Conservation (phyloP, 2,888 invertebrate species). For the Ophion ellenae region DNA sequence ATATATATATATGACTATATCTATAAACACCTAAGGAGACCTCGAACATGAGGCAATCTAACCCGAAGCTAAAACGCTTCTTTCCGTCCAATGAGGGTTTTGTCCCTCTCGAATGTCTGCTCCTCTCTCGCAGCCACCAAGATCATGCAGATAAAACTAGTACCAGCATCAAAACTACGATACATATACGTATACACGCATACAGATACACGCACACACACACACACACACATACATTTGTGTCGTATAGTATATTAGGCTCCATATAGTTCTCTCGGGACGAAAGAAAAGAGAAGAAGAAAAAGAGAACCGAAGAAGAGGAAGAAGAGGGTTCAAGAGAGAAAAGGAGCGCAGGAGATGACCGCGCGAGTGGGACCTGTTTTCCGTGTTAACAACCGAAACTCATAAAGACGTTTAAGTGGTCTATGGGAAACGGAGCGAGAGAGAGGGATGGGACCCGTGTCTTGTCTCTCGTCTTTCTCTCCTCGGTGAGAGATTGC, state of each 20-base stretch:
- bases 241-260: conserved; percentile 25
- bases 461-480: conserved; percentile 29
- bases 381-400: conserved; percentile 82
- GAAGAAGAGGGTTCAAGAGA: conserved; percentile 12
- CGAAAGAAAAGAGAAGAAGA: conserved; percentile 23
- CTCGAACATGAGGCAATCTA: conserved; percentile 58
- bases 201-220: conserved; percentile 3
- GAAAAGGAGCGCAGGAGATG: conserved; percentile 36
- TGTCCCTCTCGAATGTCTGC: conserved; percentile 71
- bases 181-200: conserved; percentile 1
- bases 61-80: conserved; percentile 67
- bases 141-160: conserved; percentile 74
- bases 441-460: conserved; percentile 5
- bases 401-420: conserved; percentile 83
- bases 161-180: conserved; percentile 45
- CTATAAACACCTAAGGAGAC: not conserved
- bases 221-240: conserved; percentile 10
- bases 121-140: conserved; percentile 74
- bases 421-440: conserved; percentile 71
- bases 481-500: conserved; percentile 57
- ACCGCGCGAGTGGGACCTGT: conserved; percentile 72
- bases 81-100: conserved; percentile 76
- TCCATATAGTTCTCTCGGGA: conserved; percentile 16
- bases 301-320: conserved; percentile 3
- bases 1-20: not conserved